phyloP scores from a whole-genome alignment of 2,888 invertebrate species.

The Catocala sponsa region DNA sequence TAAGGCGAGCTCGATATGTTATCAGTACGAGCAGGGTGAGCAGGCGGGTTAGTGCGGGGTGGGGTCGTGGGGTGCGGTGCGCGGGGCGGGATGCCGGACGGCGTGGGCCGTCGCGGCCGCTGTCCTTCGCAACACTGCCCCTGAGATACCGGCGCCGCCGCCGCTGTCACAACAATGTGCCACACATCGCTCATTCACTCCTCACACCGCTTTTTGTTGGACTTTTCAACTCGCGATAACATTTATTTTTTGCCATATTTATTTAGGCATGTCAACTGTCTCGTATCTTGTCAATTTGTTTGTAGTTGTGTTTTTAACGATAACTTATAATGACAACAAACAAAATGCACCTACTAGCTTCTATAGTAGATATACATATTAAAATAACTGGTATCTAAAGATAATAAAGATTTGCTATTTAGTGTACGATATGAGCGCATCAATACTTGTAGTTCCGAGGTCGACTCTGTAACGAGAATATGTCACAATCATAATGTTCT shows the following conservation, averaged over 20 bases:
- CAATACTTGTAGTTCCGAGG: constrained; percentile 44
- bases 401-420: constrained; percentile 16
- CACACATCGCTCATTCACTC: constrained; percentile 54
- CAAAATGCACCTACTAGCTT: background rate
- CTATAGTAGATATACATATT: background rate
- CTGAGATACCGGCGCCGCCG: constrained; percentile 60
- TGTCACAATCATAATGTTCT: constrained; percentile 78
- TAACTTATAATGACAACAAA: constrained; percentile 26
- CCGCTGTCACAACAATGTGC: constrained; percentile 67
- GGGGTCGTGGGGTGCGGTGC: constrained; percentile 44
- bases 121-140: constrained; percentile 81
- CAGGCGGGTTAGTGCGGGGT: constrained; percentile 36
- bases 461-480: constrained; percentile 59
- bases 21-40: constrained; percentile 63
- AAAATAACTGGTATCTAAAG: constrained; percentile 1
- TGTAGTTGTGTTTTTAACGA: constrained; percentile 26
- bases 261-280: constrained; percentile 27
- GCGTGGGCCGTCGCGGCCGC: constrained; percentile 72
- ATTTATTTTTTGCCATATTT: constrained; percentile 34
- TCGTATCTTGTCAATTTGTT: constrained; percentile 40
- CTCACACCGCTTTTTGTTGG: constrained; percentile 36
- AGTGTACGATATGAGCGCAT: constrained; percentile 31
- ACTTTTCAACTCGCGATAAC: constrained; percentile 41
- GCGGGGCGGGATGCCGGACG: constrained; percentile 63
- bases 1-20: constrained; percentile 62